Conservation (phyloP, 2,888 invertebrate species). For the Galeruca laticollis region DNA sequence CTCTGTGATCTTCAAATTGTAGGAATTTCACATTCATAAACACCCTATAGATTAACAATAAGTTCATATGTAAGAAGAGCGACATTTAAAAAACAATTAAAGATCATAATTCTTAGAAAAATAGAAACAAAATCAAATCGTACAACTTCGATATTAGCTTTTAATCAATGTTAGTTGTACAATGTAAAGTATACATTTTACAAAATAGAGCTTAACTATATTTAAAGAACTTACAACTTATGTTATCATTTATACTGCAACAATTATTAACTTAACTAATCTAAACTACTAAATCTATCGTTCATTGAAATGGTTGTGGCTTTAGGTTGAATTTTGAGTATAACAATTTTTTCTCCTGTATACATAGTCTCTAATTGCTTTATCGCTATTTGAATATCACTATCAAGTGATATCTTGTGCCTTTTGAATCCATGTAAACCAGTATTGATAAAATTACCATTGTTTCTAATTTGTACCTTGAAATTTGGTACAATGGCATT, state of each 20-base stretch:
- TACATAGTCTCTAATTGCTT: not conserved
- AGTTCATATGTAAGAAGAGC: too few species aligned
- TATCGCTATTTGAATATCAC: not conserved
- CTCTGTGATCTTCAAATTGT: too few species aligned
- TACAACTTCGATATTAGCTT: not conserved
- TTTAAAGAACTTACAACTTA: not conserved
- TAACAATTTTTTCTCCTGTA: not conserved
- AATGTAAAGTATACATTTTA: too few species aligned
- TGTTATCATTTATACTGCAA: too few species aligned
- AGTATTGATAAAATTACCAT: not conserved
- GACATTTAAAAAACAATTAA: too few species aligned
- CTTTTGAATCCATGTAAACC: not conserved
- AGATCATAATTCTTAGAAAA: not conserved
- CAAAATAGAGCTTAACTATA: conserved; percentile 2
- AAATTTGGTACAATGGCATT: not conserved
- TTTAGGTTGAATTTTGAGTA: not conserved
- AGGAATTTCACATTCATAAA: too few species aligned
- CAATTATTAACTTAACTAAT: not conserved
- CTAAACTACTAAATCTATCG: conserved; percentile 1
- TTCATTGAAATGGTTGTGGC: not conserved
- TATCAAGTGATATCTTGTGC: not conserved
- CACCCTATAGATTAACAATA: too few species aligned
- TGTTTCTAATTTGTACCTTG: conserved; percentile 7
- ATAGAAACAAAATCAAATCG: not conserved
- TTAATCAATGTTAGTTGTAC: too few species aligned